phyloP scores from a whole-genome alignment of 1,140 invertebrate genomes.

The Meteorus sp. region DNA sequence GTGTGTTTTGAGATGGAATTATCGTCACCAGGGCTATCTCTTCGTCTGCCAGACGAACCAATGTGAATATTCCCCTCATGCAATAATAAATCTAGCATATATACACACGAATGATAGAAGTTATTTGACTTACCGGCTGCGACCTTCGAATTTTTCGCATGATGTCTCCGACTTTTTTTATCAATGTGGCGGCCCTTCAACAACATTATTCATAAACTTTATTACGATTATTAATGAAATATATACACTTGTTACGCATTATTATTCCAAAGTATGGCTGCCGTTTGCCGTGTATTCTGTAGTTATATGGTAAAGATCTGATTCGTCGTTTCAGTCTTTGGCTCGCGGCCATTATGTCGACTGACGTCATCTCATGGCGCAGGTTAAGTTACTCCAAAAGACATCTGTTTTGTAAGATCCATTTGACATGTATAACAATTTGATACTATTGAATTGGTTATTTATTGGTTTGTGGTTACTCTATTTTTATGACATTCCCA shows the following conservation, averaged over 20 bases:
- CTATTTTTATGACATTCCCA: too few relatives aligned
- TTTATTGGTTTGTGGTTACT: too few relatives aligned
- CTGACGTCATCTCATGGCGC: conserved; percentile 42
- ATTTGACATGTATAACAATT: too few relatives aligned
- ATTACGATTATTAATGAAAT: conserved; percentile 33
- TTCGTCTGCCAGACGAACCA: conserved; percentile 26
- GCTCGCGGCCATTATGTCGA: conserved; percentile 37
- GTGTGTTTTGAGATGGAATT: neutral
- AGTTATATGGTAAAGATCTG: conserved; percentile 31
- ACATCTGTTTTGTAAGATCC: too few relatives aligned
- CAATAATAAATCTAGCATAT: conserved; percentile 28
- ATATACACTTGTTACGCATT: conserved; percentile 43
- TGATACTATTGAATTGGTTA: too few relatives aligned
- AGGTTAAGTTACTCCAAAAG: too few relatives aligned
- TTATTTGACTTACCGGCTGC: conserved; percentile 51
- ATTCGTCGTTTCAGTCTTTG: conserved; percentile 42
- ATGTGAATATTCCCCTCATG: conserved; percentile 24
- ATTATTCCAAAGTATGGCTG: conserved; percentile 44
- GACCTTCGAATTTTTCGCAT: conserved; percentile 50
- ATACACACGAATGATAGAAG: conserved; percentile 30
- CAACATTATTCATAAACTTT: conserved; percentile 49
- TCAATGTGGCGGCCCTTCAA: conserved; percentile 44
- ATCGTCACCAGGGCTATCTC: conserved; percentile 31
- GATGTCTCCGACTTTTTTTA: conserved; percentile 48
- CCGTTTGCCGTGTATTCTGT: conserved; percentile 49